These are phyloP conservation scores for Tokudaia tokunoshimensis DNA, from an alignment of 2,797 vertebrate species.

Conservation along the genomic window DNA sequence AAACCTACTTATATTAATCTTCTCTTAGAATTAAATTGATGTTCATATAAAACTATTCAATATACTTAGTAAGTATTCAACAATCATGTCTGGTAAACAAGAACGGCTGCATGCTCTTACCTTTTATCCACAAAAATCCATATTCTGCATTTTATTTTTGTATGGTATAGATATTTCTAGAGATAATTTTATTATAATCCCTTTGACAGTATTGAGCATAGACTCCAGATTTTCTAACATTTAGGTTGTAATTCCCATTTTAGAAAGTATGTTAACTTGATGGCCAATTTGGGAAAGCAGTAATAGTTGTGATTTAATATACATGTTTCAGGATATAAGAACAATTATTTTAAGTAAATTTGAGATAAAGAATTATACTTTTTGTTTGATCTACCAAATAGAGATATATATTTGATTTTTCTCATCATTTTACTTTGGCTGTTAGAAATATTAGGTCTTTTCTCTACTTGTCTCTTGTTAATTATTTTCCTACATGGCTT, in stretches of 20 bases:
- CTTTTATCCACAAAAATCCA: slow-evolving; percentile 24
- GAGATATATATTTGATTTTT: background rate
- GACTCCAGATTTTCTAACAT: slow-evolving; percentile 4
- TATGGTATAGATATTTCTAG: slow-evolving; percentile 2
- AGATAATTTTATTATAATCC: slow-evolving; percentile 1
- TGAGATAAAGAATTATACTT: background rate
- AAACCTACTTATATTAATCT: background rate
- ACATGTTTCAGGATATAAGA: background rate
- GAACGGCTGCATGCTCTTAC: background rate
- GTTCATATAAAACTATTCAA: slow-evolving; percentile 7
- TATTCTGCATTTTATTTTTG: background rate
- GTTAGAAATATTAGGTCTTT: slow-evolving; percentile 1
- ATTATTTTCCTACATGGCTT: slow-evolving; percentile 51
- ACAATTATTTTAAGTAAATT: slow-evolving; percentile 47
- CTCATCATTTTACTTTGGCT: background rate
- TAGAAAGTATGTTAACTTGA: slow-evolving; percentile 15
- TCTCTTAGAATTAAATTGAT: slow-evolving; percentile 26
- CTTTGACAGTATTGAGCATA: slow-evolving; percentile 13
- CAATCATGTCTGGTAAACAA: background rate
- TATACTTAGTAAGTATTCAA: background rate
- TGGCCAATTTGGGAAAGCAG: background rate
- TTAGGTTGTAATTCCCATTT: background rate
- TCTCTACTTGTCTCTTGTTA: no score
- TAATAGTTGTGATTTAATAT: slow-evolving; percentile 36
- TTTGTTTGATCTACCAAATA: slow-evolving; percentile 36